phyloP scores from a whole-genome alignment of 1,140 invertebrate species.

The Bombus confusus region DNA sequence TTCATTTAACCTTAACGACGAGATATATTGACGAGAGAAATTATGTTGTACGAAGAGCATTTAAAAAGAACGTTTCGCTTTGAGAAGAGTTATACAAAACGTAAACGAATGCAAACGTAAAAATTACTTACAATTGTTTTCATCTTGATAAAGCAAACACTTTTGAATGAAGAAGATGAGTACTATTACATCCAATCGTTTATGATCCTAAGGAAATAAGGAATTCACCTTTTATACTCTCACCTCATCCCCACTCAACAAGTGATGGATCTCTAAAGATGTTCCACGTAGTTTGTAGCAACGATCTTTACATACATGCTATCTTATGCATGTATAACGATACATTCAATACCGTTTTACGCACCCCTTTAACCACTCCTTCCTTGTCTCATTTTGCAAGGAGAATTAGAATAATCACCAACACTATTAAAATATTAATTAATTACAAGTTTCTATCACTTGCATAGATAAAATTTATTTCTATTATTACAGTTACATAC shows the following conservation, averaged over 20 bases:
- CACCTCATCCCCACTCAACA: slow-evolving; percentile 78
- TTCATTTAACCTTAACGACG: no score
- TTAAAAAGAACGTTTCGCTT: no score
- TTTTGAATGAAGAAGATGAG: slow-evolving; percentile 62
- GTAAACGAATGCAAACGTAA: background rate
- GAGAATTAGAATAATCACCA: background rate
- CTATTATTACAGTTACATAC: background rate
- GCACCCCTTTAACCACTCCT: background rate
- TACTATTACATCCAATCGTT: slow-evolving; percentile 67
- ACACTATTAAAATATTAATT: background rate
- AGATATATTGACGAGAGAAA: no score
- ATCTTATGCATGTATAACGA: background rate
- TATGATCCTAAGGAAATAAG: slow-evolving; percentile 77
- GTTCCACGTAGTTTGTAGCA: slow-evolving; percentile 46
- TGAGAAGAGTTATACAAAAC: no score
- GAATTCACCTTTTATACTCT: slow-evolving; percentile 83
- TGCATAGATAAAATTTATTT: background rate
- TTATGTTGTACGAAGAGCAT: no score
- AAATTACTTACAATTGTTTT: slow-evolving; percentile 35
- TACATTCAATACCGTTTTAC: background rate
- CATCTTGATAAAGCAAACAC: slow-evolving; percentile 14
- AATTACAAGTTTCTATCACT: background rate
- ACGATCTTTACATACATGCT: slow-evolving; percentile 42
- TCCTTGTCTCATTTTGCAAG: background rate
- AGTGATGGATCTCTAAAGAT: slow-evolving; percentile 58